phyloP scores from a whole-genome alignment of 1,140 invertebrate species.

The Lucilia cuprina region DNA sequence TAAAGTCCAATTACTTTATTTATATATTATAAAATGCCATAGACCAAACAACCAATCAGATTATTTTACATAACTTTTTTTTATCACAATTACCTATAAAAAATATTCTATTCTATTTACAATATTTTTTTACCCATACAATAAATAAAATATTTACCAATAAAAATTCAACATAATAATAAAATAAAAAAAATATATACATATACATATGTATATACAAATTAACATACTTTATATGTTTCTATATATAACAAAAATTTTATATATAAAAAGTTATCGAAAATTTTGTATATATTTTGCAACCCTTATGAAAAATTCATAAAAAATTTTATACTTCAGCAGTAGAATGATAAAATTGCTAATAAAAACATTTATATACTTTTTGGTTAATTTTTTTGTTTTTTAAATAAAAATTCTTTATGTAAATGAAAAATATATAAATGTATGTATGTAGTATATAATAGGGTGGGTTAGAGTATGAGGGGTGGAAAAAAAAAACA shows the following conservation, averaged over 20 bases:
- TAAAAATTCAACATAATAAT: not conserved
- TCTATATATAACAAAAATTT: no score
- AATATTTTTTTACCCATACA: not conserved
- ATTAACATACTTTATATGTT: not conserved
- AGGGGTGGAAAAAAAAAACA: not conserved
- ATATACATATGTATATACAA: no score
- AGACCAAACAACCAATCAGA: no score
- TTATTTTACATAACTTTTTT: not conserved
- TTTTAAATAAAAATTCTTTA: not conserved
- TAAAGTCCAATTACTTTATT: no score
- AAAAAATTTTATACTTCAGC: not conserved
- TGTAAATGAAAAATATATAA: not conserved
- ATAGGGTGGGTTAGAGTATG: not conserved
- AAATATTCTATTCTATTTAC: not conserved
- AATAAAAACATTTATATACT: not conserved
- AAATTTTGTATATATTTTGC: not conserved
- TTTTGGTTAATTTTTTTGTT: not conserved
- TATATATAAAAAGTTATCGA: not conserved
- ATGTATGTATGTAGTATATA: no score
- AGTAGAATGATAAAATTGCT: not conserved
- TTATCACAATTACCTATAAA: not conserved
- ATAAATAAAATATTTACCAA: constrained; percentile 21
- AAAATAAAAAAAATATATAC: not conserved
- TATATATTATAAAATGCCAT: no score
- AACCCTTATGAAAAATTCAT: constrained; percentile 8